A percentile compares a stretch with the other conserved stretches of the same genome.
These are phyloP conservation scores for Caenorhabditis imperialis DNA, from an alignment of 2,888 invertebrate species.

Conservation along the genomic window DNA sequence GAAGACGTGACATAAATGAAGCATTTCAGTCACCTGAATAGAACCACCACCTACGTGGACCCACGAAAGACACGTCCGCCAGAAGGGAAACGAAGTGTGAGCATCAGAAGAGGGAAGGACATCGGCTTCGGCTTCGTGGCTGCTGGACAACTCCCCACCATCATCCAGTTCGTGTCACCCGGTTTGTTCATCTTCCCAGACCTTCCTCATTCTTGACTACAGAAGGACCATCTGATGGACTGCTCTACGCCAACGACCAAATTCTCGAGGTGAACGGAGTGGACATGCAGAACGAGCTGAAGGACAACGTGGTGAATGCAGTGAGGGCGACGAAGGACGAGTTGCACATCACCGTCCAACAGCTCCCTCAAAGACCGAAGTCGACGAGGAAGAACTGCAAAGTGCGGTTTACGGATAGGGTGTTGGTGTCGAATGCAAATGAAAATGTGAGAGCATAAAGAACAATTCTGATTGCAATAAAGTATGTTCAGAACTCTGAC, in stretches of 20 bases:
- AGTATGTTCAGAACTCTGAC: slow-evolving; percentile 42
- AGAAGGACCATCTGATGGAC: slow-evolving; percentile 91
- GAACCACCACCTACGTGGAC: slow-evolving; percentile 92
- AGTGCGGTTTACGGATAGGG: slow-evolving; percentile 73
- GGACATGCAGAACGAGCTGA: slow-evolving; percentile 88
- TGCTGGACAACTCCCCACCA: slow-evolving; percentile 91
- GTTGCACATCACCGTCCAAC: slow-evolving; percentile 65
- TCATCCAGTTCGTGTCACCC: slow-evolving; percentile 84
- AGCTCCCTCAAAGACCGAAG: slow-evolving; percentile 57
- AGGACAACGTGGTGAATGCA: slow-evolving; percentile 63
- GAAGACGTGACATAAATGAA: neutral
- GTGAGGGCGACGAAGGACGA: slow-evolving; percentile 60
- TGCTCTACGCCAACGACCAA: slow-evolving; percentile 91
- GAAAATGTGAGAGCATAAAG: slow-evolving; percentile 46
- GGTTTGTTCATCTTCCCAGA: slow-evolving; percentile 67
- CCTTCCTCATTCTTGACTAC: slow-evolving; percentile 31
- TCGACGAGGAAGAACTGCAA: slow-evolving; percentile 62
- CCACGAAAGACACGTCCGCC: slow-evolving; percentile 81
- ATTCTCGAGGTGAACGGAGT: slow-evolving; percentile 91
- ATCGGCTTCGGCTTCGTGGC: slow-evolving; percentile 96
- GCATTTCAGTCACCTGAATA: slow-evolving; percentile 82
- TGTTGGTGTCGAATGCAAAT: slow-evolving; percentile 61
- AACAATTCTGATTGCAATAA: too few relatives aligned
- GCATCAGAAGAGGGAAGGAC: slow-evolving; percentile 84
- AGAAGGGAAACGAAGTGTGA: slow-evolving; percentile 72